Evolutionary conservation across 2,888 invertebrate species (phyloP).

Genomic region (Pharmacophagus antenor): DNA sequence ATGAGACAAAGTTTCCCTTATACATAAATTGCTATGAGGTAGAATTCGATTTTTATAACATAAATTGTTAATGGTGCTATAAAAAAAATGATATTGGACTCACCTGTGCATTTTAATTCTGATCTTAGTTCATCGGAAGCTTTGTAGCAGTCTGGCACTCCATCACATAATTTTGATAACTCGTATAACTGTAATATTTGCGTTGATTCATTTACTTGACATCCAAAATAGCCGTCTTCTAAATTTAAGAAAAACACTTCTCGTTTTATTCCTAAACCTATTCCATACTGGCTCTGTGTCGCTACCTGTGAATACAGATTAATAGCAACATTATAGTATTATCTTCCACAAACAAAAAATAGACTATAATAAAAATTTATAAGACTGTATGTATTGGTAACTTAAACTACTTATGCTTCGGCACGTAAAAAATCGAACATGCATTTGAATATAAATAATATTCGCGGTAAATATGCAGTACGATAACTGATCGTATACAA

Average conservation of each 20-base stretch:
- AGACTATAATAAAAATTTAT: neutral
- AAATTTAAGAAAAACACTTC: conserved; percentile 98
- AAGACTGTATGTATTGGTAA: too few relatives aligned
- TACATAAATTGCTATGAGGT: too few relatives aligned
- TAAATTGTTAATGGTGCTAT: neutral
- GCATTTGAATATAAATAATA: too few relatives aligned
- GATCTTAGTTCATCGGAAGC: conserved; percentile 94
- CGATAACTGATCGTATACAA: neutral
- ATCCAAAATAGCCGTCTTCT: conserved; percentile 98
- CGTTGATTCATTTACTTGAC: conserved; percentile 97
- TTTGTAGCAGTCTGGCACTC: conserved; percentile 92
- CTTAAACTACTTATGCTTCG: too few relatives aligned
- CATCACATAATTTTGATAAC: conserved; percentile 96
- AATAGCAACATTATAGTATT: neutral
- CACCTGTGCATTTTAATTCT: conserved; percentile 96
- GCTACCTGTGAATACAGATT: conserved; percentile 78
- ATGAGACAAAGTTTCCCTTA: too few relatives aligned
- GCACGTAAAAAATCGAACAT: too few relatives aligned
- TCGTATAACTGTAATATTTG: conserved; percentile 97
- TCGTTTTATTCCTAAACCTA: conserved; percentile 91
- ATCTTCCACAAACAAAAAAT: neutral
- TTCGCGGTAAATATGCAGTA: neutral
- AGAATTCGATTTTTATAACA: neutral
- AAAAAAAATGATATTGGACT: conserved; percentile 62
- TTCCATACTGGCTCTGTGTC: conserved; percentile 90